phyloP scores from a whole-genome alignment of 2,797 vertebrate species.

The Micrastur ruficollis region DNA sequence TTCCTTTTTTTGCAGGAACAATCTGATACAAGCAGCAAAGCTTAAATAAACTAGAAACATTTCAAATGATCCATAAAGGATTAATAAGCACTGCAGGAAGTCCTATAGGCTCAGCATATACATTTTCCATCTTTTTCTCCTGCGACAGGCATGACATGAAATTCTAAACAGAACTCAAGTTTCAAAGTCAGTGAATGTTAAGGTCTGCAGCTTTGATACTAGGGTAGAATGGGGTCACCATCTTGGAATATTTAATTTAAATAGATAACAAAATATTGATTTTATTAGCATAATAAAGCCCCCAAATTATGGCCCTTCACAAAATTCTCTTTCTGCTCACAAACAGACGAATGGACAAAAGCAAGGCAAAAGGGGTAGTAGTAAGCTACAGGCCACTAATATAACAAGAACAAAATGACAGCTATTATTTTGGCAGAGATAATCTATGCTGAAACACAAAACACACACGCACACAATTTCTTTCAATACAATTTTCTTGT shows the following conservation, averaged over 20 bases:
- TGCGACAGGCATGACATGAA: conserved; percentile 77
- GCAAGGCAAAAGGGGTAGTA: conserved; percentile 64
- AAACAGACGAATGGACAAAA: conserved; percentile 66
- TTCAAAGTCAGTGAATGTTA: conserved; percentile 81
- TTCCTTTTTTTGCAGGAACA: conserved; percentile 79
- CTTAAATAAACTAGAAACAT: conserved; percentile 87
- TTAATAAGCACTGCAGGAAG: conserved; percentile 85
- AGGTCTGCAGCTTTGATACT: conserved; percentile 54
- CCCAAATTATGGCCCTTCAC: conserved; percentile 68
- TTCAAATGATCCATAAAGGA: conserved; percentile 88
- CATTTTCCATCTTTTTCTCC: conserved; percentile 76
- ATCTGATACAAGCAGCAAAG: conserved; percentile 84
- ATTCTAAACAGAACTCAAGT: conserved; percentile 81
- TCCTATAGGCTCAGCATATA: conserved; percentile 82
- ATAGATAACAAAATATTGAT: conserved; percentile 68
- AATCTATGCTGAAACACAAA: conserved; percentile 84
- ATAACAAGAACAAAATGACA: conserved; percentile 79
- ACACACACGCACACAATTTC: conserved; percentile 77
- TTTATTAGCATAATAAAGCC: conserved; percentile 67
- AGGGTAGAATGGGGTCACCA: conserved; percentile 52
- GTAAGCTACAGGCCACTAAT: conserved; percentile 77
- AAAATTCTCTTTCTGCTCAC: conserved; percentile 47
- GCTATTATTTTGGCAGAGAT: conserved; percentile 83
- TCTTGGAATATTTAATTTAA: conserved; percentile 67
- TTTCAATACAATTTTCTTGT: conserved; percentile 85